A percentile compares a stretch with the other conserved stretches of the same genome.
Conservation (phyloP, 2,113 vertebrate species). For the Podarcis cretensis region DNA sequence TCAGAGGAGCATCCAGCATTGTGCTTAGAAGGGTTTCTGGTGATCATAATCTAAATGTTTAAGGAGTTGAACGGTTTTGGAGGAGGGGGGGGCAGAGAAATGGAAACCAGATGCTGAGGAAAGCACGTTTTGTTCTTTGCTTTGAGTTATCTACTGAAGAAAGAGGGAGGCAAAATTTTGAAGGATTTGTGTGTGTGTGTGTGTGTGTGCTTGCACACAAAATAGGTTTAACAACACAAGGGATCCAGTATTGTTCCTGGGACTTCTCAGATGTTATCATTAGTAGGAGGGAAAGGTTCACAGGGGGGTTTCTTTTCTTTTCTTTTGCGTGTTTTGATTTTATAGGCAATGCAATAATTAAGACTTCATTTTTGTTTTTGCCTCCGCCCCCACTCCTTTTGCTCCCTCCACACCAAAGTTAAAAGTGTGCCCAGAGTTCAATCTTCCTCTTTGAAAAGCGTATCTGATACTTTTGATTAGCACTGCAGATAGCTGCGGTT, state of each 20-base stretch:
- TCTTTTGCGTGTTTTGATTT: not conserved
- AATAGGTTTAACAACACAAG: slow-evolving; percentile 63
- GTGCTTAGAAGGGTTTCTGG: slow-evolving; percentile 39
- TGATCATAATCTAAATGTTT: slow-evolving; percentile 62
- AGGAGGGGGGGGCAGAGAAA: slow-evolving; percentile 51
- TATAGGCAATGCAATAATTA: slow-evolving; percentile 6
- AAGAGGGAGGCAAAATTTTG: slow-evolving; percentile 29
- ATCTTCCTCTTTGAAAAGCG: slow-evolving; percentile 70
- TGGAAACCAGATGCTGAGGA: slow-evolving; percentile 75
- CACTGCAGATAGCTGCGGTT: slow-evolving; percentile 67
- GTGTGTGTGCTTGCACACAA: slow-evolving; percentile 14
- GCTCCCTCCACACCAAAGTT: slow-evolving; percentile 13
- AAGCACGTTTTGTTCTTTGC: slow-evolving; percentile 52
- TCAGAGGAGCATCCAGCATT: slow-evolving; percentile 29
- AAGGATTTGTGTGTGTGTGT: slow-evolving; percentile 14
- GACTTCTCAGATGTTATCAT: slow-evolving; percentile 32
- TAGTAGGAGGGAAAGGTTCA: not conserved
- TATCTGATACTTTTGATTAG: slow-evolving; percentile 69
- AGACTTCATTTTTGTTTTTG: slow-evolving; percentile 4
- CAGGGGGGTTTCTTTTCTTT: not conserved
- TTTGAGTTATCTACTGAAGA: slow-evolving; percentile 52
- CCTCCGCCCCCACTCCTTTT: not conserved
- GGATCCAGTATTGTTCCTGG: slow-evolving; percentile 24
- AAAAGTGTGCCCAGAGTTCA: slow-evolving; percentile 65
- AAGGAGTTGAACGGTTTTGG: slow-evolving; percentile 38